phyloP scores from a whole-genome alignment of 1,140 invertebrate species.

The Lasioglossum baleicum region DNA sequence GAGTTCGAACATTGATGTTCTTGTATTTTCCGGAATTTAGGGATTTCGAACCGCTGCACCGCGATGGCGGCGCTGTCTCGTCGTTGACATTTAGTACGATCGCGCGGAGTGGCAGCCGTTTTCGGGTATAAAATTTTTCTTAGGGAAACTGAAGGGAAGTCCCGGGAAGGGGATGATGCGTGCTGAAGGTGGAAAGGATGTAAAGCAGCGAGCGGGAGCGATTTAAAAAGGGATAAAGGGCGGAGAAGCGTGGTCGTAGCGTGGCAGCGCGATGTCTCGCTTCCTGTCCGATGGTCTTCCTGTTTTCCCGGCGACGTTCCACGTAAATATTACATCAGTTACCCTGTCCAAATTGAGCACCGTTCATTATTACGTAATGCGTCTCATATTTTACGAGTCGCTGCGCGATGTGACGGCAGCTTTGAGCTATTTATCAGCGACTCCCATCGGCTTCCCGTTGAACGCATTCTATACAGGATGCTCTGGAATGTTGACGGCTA shows the following conservation, averaged over 20 bases:
- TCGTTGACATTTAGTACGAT: slow-evolving; percentile 1
- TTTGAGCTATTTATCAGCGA: background rate
- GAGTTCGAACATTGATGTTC: too few species aligned
- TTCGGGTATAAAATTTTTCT: slow-evolving; percentile 11
- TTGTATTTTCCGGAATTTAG: too few species aligned
- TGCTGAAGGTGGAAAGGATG: background rate
- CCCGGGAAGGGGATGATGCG: background rate
- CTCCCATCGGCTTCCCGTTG: background rate
- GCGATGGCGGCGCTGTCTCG: background rate
- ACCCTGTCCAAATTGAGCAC: slow-evolving; percentile 7
- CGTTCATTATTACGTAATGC: slow-evolving; percentile 8
- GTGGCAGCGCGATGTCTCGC: background rate
- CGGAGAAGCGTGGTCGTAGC: too few species aligned
- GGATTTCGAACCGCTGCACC: background rate
- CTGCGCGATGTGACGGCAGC: background rate
- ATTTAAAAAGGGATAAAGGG: background rate
- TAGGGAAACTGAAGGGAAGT: background rate
- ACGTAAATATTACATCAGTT: background rate
- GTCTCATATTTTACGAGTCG: background rate
- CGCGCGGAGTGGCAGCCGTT: background rate
- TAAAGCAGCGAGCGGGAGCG: too few species aligned
- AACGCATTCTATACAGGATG: background rate
- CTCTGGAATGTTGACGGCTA: background rate
- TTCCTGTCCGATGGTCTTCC: background rate
- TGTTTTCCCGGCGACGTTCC: background rate